These are phyloP conservation scores for Ramphastos sulfuratus DNA, from an alignment of 2,113 vertebrate genomes.

Conservation along the genomic window DNA sequence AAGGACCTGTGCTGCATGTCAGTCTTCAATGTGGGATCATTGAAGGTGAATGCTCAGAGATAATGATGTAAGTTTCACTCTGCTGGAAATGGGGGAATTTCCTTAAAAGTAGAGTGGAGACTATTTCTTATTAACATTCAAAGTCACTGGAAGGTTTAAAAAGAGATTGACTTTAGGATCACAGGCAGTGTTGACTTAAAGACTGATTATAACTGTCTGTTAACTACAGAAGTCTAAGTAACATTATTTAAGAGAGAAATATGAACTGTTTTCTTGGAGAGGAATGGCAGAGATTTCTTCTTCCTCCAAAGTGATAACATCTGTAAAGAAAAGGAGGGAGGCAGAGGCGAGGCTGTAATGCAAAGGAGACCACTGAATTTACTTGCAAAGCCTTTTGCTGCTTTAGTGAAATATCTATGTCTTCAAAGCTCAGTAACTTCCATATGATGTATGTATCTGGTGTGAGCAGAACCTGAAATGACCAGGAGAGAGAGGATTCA, in stretches of 20 bases:
- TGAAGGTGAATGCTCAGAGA: neutral
- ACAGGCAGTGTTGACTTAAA: neutral
- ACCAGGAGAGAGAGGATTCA: neutral
- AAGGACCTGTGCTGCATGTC: rapidly evolving
- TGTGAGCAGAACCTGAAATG: neutral
- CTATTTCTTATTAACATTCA: neutral
- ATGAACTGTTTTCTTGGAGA: neutral
- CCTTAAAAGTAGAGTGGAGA: neutral
- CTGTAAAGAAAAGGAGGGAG: neutral
- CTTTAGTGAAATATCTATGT: neutral
- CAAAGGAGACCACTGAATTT: neutral
- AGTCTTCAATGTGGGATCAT: neutral
- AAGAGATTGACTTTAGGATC: neutral
- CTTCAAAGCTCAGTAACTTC: neutral
- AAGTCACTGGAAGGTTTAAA: neutral
- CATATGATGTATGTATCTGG: neutral
- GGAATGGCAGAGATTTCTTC: neutral
- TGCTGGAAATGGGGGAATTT: neutral
- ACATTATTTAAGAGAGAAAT: neutral
- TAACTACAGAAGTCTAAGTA: neutral
- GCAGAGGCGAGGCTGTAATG: neutral
- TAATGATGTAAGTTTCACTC: neutral
- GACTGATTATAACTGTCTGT: neutral
- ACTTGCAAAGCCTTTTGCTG: neutral
- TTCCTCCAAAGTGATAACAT: neutral